Evolutionary conservation across 2,888 invertebrate species (phyloP), one percentile per base, ranked within the genome.

Genomic region (Deilephila porcellus): DNA sequence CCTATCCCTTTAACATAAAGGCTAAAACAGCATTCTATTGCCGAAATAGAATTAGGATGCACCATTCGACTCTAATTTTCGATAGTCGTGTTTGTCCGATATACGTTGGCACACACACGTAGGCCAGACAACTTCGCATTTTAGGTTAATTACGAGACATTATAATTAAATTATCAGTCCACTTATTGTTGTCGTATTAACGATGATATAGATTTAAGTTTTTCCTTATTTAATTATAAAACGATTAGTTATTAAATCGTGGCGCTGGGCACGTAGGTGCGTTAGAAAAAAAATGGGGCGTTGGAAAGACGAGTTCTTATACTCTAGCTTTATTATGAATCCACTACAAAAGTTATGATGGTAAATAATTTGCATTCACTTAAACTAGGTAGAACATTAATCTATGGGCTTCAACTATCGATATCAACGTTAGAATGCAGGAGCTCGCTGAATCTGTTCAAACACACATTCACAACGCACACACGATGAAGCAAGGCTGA

Each of bases 131-230:
- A 80, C 75, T 79, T 82, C 85, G 84, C 85, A 83, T 89, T 88
- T 86, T 86, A 77, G 90, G 91, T 87, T 90, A 90, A 90, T 82
- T 85, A 83, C 74, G 74, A 74, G 79, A 79, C 76, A 80, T 85
- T 79, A 79, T 79, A 74, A 76, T 32, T 63, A 29, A 45, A 73
- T 67, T 19, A 79, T 77, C 72, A 78, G 78, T 74, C 52, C 25
- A 72, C 20, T 75, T 74, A 56, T 81, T 77, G 74, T 76, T 82
- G 74, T 82, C 79, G 73, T 75, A 37, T 77, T 77, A 80, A 72
- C 71, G 79, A 83, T 81, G 81, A 80, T n/a, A 73, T 70, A 74
- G 73, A 81, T 79, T 78, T 67, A 71, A 64, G 32, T 73, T 83
- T 82, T 84, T 86, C 83, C 84, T 85, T 83, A 78, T 83, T 85